Evolutionary conservation across 2,113 vertebrate genomes (phyloP), one percentile per base, ranked within the genome.

Genomic region (Dasyornis broadbenti): DNA sequence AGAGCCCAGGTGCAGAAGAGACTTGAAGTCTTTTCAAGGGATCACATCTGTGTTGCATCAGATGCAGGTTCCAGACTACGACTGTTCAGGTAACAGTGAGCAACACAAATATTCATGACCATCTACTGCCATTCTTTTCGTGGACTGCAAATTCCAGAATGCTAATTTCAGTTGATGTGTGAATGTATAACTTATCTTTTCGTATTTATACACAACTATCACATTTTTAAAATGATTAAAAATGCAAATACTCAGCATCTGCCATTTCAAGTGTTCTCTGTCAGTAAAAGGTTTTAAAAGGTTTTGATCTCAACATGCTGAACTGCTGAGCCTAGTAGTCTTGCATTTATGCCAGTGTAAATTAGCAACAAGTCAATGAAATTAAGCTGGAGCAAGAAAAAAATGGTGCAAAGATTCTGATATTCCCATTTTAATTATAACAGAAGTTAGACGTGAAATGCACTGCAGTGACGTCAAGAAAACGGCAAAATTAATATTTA

Each of bases 41-140:
- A 96, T 90, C 52, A 64, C 77, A 92, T 81, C 94, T 82, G 77
- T 83, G 78, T 40, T 86, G 66, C 77, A 90, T 90, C 61, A 94
- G 86, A 90, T 72, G 90, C 65, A 88, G 44, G 53, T 79, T 76
- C 22, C 64, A 78, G 30, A 30, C 33, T 31, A 49, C 13, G 39
- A 96, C 86, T 95, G 69, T 52, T 76, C 69, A 95, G 87, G 54
- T 90, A 87, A 90, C 6, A 15, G 82, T 64, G 70, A 97, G 81
- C 75, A 68, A 90, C 5, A 23, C 88, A 83, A 96, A 92, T 86
- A 83, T 93, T 83, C 63, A 73, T 79, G 75, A 95, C 82, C 77
- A 95, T 83, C 75, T 95, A 92, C n/a, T 85, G 82, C 78, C 90
- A 82, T 87, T 94, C 84, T 94, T 96, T 78, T 69, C 4, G 20